Conservation (phyloP, 1,140 invertebrate genomes). For the Procambarus virginalis region DNA sequence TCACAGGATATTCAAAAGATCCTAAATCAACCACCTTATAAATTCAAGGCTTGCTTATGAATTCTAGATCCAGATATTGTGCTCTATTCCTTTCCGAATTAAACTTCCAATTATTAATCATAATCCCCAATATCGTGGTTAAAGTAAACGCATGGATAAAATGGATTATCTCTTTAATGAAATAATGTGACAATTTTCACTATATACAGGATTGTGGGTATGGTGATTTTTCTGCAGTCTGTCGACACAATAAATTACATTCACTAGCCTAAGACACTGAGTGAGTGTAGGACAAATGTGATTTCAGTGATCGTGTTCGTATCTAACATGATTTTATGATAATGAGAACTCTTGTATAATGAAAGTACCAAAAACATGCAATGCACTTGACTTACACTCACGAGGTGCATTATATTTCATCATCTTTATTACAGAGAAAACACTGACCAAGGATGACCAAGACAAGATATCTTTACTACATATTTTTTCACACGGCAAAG, state of each 20-base stretch:
- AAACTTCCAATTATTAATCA: too few relatives aligned
- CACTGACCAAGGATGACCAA: constrained; percentile 4
- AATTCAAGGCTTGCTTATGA: too few relatives aligned
- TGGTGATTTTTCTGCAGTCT: constrained; percentile 7
- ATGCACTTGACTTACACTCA: constrained; percentile 11
- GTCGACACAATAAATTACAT: constrained; percentile 15
- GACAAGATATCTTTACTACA: neutral
- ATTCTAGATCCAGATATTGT: too few relatives aligned
- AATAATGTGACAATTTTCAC: constrained; percentile 13
- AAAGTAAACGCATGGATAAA: neutral
- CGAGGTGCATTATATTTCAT: constrained; percentile 8
- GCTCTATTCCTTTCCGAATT: too few relatives aligned
- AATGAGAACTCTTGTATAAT: neutral
- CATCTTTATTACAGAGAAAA: neutral
- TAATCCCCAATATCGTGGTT: neutral
- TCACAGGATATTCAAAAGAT: too few relatives aligned
- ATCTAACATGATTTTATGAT: neutral
- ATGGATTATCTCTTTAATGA: constrained; percentile 14
- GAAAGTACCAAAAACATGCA: constrained; percentile 7
- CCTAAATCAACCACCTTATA: too few relatives aligned
- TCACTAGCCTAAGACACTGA: constrained; percentile 7
- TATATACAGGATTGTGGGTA: constrained; percentile 10
- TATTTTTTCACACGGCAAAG: neutral
- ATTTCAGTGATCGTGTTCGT: neutral
- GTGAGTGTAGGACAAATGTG: neutral